Percentiles rank a stretch among this genome's conserved stretches.
phyloP scores from a whole-genome alignment of 1,140 invertebrate species.

The Apis laboriosa region DNA sequence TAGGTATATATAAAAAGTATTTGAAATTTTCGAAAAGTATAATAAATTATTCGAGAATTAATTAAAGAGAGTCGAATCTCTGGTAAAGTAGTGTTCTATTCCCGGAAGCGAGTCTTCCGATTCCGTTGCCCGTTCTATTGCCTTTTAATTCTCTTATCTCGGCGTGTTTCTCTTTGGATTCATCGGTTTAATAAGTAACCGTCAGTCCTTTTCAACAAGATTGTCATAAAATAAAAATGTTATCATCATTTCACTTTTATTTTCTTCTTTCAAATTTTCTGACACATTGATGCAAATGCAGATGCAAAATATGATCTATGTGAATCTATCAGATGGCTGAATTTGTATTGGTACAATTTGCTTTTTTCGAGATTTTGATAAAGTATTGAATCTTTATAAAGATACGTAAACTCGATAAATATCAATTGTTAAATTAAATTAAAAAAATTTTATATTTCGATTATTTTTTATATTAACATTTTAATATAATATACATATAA shows the following conservation, averaged over 20 bases:
- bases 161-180: constrained; percentile 12
- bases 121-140: constrained; percentile 17
- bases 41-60: constrained; percentile 24
- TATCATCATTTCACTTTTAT: neutral
- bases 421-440: neutral
- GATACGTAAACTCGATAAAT: neutral
- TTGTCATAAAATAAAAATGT: constrained; percentile 5
- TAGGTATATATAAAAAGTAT: neutral
- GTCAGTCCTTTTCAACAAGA: constrained; percentile 1
- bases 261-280: neutral
- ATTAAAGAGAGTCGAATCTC: constrained; percentile 24
- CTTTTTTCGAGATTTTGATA: neutral
- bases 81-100: constrained; percentile 31
- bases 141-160: constrained; percentile 40
- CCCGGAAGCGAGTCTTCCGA: constrained; percentile 36
- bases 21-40: neutral
- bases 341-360: neutral
- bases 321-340: neutral
- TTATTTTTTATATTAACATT: too few species aligned
- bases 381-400: neutral
- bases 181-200: constrained; percentile 21
- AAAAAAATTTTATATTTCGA: too few species aligned
- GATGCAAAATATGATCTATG: neutral
- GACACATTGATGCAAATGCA: neutral
- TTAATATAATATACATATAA: too few species aligned